phyloP scores from a whole-genome alignment of 2,113 vertebrate species.

The Falcunculus frontatus region DNA sequence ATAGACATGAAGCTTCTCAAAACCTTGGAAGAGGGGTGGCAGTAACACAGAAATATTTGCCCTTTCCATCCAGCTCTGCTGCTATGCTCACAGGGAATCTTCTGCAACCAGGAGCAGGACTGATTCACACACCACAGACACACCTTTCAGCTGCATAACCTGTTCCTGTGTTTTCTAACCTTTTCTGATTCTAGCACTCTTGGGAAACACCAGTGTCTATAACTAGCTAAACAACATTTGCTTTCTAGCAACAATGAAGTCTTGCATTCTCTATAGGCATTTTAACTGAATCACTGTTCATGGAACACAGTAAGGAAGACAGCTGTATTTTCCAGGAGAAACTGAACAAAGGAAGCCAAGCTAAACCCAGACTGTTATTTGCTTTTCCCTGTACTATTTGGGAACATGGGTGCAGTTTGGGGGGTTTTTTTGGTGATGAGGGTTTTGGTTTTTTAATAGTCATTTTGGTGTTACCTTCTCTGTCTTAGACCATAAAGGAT shows the following conservation, averaged over 20 bases:
- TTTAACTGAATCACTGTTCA: not conserved
- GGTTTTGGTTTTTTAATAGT: not conserved
- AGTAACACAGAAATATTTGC: not conserved
- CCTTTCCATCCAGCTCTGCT: not conserved
- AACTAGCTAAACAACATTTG: not conserved
- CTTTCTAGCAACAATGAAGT: not conserved
- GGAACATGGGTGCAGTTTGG: fast-evolving
- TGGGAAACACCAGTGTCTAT: not conserved
- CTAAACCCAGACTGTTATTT: not conserved
- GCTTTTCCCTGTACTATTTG: not conserved
- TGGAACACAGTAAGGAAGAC: not conserved
- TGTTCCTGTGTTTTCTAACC: not conserved
- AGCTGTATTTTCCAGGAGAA: not conserved
- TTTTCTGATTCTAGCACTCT: not conserved
- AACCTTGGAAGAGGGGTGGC: not conserved
- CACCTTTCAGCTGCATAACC: not conserved
- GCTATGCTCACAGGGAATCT: not conserved
- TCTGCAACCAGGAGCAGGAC: not conserved
- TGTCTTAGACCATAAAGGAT: not conserved
- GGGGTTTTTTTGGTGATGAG: not conserved
- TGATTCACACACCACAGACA: not conserved
- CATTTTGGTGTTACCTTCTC: not conserved
- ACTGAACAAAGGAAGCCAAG: not conserved
- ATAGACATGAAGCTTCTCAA: not conserved
- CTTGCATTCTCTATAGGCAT: not conserved